Evolutionary conservation across 2,113 vertebrate species (phyloP), one percentile per base, ranked within the genome.

Genomic region (Coregonus clupeaformis): DNA sequence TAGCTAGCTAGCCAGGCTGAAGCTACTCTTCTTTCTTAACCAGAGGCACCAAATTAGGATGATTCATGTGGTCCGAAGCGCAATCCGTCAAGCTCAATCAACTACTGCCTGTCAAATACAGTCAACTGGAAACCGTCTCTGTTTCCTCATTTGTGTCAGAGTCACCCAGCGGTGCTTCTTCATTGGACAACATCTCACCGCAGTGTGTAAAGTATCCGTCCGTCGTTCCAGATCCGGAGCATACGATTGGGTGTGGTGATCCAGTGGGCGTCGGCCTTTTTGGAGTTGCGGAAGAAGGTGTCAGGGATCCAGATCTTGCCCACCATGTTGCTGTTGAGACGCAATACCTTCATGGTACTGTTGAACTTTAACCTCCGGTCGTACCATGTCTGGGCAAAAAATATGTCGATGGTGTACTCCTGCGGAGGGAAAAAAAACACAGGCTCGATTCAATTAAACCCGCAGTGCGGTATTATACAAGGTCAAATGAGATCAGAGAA

Each of bases 351-450:
- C 91, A 99, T 98, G 0, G 97, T 97, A 92, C 97, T 98, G 89
- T 99, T 99, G 90, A 99, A 99, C 85, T 97, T 98, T 88, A 99
- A 87, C 82, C 98, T 95, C 87, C 97, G 95, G 93, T 99, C 98
- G 76, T 98, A 98, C 98, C 98, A 99, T 64, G 98, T 99, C 94
- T 99, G 98, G 36, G 98, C 98, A 80, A 99, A 99, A 90, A 99
- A 99, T 87, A 99, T 99, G 88, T 99, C 98, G 91, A 99, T 99
- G 80, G 98, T 99, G 90, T 99, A 99, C 90, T 99, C 98, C 98
- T 99, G 89, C 88, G 60, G 68, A 30, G 42, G 76, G 1, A 59
- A 76, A 77, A 72, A 20, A 75, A 36, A 70, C 22, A 75, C 18
- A 22, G 42, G 9, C 42, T 45, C 5, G 2, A 11, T 45, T 45